Conservation (phyloP, 2,888 invertebrate genomes). For the Eupithecia inturbata region DNA sequence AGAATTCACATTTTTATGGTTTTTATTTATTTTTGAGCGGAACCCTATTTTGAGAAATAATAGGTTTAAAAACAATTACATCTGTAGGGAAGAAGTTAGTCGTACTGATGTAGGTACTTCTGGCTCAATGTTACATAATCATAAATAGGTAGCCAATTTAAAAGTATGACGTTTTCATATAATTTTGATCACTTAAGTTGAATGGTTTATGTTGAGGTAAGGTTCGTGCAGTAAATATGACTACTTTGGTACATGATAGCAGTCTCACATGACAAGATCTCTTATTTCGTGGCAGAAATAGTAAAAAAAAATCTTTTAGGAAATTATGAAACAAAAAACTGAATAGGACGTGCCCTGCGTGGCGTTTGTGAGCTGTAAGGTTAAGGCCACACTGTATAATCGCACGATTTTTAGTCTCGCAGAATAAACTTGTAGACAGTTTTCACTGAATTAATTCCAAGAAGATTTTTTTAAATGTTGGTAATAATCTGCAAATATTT, state of each 20-base stretch:
- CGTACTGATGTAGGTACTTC: neutral
- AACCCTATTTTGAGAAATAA: too few relatives aligned
- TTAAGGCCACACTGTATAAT: neutral
- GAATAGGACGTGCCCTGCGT: neutral
- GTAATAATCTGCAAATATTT: too few relatives aligned
- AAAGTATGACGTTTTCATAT: neutral
- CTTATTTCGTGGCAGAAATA: neutral
- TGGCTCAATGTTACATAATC: neutral
- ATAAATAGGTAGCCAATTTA: neutral
- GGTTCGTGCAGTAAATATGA: constrained; percentile 10
- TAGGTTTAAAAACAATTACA: too few relatives aligned
- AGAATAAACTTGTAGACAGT: neutral
- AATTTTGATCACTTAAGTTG: neutral
- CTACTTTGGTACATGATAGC: neutral
- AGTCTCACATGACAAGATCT: constrained; percentile 1
- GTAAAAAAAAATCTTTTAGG: neutral
- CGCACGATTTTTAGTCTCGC: neutral
- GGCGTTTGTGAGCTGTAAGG: neutral
- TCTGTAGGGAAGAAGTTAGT: too few relatives aligned
- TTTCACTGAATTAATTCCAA: too few relatives aligned
- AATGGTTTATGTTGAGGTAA: neutral
- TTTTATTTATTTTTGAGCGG: too few relatives aligned
- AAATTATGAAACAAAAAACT: neutral
- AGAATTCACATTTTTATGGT: too few relatives aligned
- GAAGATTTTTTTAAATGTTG: too few relatives aligned